Evolutionary conservation across 2,797 vertebrate species (phyloP).

Genomic region (Chrysocyon brachyurus): DNA sequence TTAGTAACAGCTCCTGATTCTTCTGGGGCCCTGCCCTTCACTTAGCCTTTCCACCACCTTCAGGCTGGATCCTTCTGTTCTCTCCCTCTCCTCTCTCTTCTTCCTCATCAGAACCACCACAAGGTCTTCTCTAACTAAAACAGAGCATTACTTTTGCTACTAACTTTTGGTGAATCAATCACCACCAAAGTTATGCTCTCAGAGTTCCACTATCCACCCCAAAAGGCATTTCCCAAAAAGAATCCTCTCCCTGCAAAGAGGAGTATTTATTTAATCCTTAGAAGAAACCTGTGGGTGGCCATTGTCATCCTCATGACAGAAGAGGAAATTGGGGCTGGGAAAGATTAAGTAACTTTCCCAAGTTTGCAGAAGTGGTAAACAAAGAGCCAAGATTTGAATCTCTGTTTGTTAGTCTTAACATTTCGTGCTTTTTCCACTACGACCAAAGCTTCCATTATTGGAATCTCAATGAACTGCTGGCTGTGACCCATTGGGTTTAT

Average conservation of each 20-base stretch:
- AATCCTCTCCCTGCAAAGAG: background rate
- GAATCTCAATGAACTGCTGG: background rate
- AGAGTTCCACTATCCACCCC: background rate
- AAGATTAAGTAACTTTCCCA: background rate
- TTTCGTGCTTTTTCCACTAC: background rate
- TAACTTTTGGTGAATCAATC: background rate
- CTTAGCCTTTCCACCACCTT: too few relatives aligned
- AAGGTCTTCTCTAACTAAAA: background rate
- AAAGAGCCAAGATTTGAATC: background rate
- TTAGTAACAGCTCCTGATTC: background rate
- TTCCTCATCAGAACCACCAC: background rate
- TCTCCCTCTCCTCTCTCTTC: background rate
- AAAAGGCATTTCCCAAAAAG: background rate
- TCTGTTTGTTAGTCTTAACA: background rate
- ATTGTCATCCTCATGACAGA: background rate
- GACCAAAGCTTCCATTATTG: background rate
- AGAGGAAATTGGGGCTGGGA: background rate
- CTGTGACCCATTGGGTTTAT: background rate
- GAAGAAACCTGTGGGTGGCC: background rate
- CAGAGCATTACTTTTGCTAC: background rate
- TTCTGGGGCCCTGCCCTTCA: too few relatives aligned
- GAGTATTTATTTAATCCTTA: background rate
- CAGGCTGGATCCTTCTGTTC: fast-evolving
- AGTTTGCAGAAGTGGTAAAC: background rate
- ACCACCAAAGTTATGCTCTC: background rate